A percentile compares a stretch with the other conserved stretches of the same genome.
These are phyloP conservation scores for Erythrocercus mccallii DNA, from an alignment of 2,113 vertebrate species.

Conservation along the genomic window DNA sequence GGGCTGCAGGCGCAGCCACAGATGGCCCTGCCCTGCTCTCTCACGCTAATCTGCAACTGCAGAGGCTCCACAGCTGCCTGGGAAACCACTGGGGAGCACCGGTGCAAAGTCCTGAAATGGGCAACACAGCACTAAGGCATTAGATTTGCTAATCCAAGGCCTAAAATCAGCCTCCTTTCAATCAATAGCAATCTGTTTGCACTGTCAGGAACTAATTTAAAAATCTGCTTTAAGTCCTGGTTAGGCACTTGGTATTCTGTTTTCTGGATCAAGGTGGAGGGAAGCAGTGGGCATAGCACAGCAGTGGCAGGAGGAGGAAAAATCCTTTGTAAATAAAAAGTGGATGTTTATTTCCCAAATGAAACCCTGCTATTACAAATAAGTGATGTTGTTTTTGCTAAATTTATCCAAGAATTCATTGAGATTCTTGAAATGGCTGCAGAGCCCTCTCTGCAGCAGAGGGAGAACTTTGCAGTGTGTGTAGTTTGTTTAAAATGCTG, in stretches of 20 bases:
- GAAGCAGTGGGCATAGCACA: neutral
- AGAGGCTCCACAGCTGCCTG: conserved; percentile 59
- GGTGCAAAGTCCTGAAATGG: conserved; percentile 17
- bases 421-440: neutral
- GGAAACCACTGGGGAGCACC: conserved; percentile 43
- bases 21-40: conserved; percentile 49
- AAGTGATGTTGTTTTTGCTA: conserved; percentile 31
- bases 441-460: neutral
- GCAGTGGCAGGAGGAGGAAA: conserved; percentile 26
- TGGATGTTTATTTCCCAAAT: conserved; percentile 44
- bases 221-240: conserved; percentile 66
- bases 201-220: conserved; percentile 72
- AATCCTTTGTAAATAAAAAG: conserved; percentile 43
- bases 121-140: conserved; percentile 46
- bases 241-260: conserved; percentile 52
- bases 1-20: neutral
- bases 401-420: conserved; percentile 16
- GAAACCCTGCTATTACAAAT: conserved; percentile 4
- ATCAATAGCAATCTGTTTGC: conserved; percentile 72
- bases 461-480: neutral
- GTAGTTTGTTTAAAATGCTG: neutral
- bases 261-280: neutral
- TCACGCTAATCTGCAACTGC: conserved; percentile 7
- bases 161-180: conserved; percentile 63
- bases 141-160: conserved; percentile 60